A percentile compares a stretch with the other conserved stretches of the same genome.
Evolutionary conservation across 2,888 invertebrate genomes (phyloP).

Genomic region (Eristalis tenax): DNA sequence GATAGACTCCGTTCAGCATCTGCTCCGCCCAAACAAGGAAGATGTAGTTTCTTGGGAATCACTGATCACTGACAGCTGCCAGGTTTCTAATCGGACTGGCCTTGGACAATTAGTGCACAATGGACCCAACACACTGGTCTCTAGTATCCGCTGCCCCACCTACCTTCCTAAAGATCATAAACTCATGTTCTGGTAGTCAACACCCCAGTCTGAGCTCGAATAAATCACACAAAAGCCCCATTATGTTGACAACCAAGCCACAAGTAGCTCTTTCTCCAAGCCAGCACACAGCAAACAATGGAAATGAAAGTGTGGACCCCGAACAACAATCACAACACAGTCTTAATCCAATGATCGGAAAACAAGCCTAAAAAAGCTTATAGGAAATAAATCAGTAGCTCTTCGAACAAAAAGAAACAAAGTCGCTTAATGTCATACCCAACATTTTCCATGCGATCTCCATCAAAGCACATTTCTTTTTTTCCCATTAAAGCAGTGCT

Average conservation of each 20-base stretch:
- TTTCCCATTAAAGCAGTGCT: not conserved
- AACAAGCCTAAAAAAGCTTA: not conserved
- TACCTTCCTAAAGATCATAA: no score
- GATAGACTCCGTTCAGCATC: no score
- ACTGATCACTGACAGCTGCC: no score
- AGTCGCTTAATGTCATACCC: not conserved
- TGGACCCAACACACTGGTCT: no score
- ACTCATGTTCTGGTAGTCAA: no score
- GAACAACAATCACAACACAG: not conserved
- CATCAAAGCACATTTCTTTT: not conserved
- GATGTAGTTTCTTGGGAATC: no score
- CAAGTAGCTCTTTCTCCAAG: not conserved
- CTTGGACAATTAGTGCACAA: no score
- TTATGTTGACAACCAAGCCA: not conserved
- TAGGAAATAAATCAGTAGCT: not conserved
- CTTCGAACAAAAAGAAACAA: not conserved
- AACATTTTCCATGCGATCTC: not conserved
- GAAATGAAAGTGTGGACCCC: not conserved
- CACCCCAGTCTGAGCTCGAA: no score
- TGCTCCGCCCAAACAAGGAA: no score
- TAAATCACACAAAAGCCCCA: no score
- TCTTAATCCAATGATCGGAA: not conserved
- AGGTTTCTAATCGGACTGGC: no score
- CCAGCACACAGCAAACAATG: not conserved
- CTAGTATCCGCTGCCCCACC: no score